These are phyloP conservation scores for Manacus vitellinus DNA, from an alignment of 2,113 vertebrate genomes.

Conservation along the genomic window DNA sequence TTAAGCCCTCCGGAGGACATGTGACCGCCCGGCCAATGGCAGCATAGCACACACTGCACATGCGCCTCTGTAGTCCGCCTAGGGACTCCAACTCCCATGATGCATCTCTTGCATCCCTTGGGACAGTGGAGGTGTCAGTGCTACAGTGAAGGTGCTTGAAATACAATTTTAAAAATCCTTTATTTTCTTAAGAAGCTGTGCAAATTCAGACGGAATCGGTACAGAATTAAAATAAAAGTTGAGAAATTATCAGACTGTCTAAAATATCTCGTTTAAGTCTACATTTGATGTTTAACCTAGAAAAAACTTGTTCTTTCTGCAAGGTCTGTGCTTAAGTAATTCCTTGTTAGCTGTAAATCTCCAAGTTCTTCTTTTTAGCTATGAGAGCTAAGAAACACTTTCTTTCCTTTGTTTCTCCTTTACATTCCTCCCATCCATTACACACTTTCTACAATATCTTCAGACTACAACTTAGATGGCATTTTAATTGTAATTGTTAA, in stretches of 20 bases:
- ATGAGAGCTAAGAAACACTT: neutral
- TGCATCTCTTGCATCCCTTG: no score
- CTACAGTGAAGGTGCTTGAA: neutral
- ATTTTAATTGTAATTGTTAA: neutral
- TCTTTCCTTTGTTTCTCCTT: neutral
- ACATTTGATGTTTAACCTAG: neutral
- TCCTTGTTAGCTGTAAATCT: neutral
- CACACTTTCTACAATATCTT: neutral
- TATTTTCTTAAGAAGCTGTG: neutral
- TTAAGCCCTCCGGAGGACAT: no score
- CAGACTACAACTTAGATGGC: neutral
- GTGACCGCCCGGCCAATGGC: no score
- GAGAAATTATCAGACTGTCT: neutral
- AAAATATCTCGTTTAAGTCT: neutral
- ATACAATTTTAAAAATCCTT: neutral
- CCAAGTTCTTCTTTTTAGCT: neutral
- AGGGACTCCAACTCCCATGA: no score
- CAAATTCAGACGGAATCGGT: neutral
- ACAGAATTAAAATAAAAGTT: neutral
- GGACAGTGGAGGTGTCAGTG: no score
- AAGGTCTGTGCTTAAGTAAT: neutral
- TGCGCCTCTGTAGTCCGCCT: no score
- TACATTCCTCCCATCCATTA: neutral
- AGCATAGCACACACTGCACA: no score
- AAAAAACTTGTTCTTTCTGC: neutral